Base-by-base conservation (phyloP, 2,797 vertebrate genomes). In the Phylloscopus collybita region DNA sequence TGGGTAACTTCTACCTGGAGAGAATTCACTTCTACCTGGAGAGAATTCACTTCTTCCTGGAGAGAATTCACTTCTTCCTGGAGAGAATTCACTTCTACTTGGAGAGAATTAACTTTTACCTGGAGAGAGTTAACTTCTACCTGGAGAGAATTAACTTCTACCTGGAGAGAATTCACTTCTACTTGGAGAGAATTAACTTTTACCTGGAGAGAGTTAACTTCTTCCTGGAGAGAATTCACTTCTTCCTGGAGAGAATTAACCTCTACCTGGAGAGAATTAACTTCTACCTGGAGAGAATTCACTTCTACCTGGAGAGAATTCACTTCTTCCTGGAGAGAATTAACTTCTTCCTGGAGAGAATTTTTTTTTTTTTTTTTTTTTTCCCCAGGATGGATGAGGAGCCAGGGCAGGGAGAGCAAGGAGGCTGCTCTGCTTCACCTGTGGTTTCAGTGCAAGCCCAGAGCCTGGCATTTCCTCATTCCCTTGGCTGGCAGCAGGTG, bases 401-500 rank as follows among this genome's bases (percentile, higher is more conserved):
- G 32, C 4, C 16, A 13, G 16, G 25, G 32, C 18, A 53, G 23
- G 53, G 32, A 54, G 36, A 32, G 25, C 62, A n/a, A 32, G 38
- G 27, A 9, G 27, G 57, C 36, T 71, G 60, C 85, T 85, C 27
- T 20, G 1, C 26, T 38, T 84, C 86, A 74, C 66, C 72, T 13
- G 0, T 15, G 57, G 13, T 50, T 62, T 85, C 79, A 70, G 61
- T 69, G 12, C 19, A 44, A 71, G 29, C 11, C 65, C 70, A 42
- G 56, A 89, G 80, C 72, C 62, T 7, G 8, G 38, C 32, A 72
- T 88, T 92, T 89, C 65, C 89, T 59, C 42, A 81, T 82, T 94
- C 80, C 34, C 83, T 71, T 69, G 96, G 95, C 69, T 97, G 97
- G 96, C 97, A 95, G 95, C 62, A 38, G 36, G 94, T 75, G 78